A percentile compares a stretch with the other conserved stretches of the same genome.
Conservation (phyloP, 2,113 vertebrate genomes). For the Octodon degus region DNA sequence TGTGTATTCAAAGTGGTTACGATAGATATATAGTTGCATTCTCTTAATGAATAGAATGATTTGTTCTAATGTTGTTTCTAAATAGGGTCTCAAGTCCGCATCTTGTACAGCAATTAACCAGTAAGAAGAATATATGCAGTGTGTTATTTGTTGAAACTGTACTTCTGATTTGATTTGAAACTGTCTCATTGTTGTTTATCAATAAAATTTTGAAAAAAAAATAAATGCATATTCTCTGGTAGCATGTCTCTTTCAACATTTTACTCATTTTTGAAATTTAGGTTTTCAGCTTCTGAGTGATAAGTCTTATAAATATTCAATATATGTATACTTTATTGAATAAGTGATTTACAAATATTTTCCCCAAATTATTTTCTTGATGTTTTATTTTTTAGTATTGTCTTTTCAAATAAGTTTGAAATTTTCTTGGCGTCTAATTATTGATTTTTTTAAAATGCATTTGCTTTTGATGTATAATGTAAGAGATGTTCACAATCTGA, state of each 20-base stretch:
- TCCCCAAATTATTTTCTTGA: not conserved
- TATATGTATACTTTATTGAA: not conserved
- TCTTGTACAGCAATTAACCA: too few relatives aligned
- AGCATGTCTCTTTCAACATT: not conserved
- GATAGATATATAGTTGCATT: too few relatives aligned
- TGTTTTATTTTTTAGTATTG: not conserved
- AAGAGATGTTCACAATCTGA: not conserved
- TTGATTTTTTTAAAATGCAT: not conserved
- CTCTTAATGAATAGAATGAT: too few relatives aligned
- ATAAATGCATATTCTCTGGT: not conserved
- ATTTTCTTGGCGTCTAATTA: not conserved
- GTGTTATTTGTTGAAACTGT: too few relatives aligned
- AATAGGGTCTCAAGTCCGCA: too few relatives aligned
- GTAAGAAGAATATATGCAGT: too few relatives aligned
- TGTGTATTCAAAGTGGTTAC: too few relatives aligned
- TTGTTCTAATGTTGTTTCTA: too few relatives aligned
- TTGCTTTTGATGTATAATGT: not conserved
- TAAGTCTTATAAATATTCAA: not conserved
- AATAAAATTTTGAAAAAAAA: too few relatives aligned
- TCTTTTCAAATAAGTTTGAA: not conserved
- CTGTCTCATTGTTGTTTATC: too few relatives aligned
- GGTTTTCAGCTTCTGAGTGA: not conserved
- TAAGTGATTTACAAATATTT: constrained; percentile 16
- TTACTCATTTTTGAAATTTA: not conserved
- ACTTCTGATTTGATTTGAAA: too few relatives aligned